These are phyloP conservation scores for Rutilus rutilus DNA, from an alignment of 2,113 vertebrate species.

Conservation along the genomic window DNA sequence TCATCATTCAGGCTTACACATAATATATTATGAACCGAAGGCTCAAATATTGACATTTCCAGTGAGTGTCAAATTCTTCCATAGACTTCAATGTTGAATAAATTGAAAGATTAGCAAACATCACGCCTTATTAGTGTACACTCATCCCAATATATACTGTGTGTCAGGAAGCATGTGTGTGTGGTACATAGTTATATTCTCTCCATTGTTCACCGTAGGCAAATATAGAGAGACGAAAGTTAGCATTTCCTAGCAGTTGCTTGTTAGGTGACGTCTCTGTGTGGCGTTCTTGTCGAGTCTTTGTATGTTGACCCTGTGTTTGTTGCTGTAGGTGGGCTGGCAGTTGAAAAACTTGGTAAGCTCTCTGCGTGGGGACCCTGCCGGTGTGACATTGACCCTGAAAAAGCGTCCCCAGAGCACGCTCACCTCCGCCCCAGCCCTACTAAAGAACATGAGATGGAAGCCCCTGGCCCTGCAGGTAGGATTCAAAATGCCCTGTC, in stretches of 20 bases:
- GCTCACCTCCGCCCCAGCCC: slow-evolving; percentile 97
- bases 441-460: slow-evolving; percentile 99
- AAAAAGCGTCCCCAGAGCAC: slow-evolving; percentile 99
- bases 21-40: background rate
- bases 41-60: slow-evolving; percentile 1
- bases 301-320: slow-evolving; percentile 60
- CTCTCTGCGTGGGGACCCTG: slow-evolving; percentile 97
- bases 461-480: slow-evolving; percentile 99
- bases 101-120: slow-evolving; percentile 1
- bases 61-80: background rate
- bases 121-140: background rate
- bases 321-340: slow-evolving; percentile 76
- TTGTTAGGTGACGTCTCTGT: slow-evolving; percentile 28
- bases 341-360: slow-evolving; percentile 99
- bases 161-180: slow-evolving; percentile 16
- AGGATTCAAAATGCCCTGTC: slow-evolving; percentile 69
- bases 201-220: slow-evolving; percentile 17
- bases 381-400: slow-evolving; percentile 98
- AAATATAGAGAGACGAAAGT: slow-evolving; percentile 5
- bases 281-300: slow-evolving; percentile 47
- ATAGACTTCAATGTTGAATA: background rate
- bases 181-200: background rate
- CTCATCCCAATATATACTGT: background rate
- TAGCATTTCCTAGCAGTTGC: background rate
- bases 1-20: background rate